Evolutionary conservation across 2,797 vertebrate species (phyloP).

Genomic region (Phalanger gymnotis): DNA sequence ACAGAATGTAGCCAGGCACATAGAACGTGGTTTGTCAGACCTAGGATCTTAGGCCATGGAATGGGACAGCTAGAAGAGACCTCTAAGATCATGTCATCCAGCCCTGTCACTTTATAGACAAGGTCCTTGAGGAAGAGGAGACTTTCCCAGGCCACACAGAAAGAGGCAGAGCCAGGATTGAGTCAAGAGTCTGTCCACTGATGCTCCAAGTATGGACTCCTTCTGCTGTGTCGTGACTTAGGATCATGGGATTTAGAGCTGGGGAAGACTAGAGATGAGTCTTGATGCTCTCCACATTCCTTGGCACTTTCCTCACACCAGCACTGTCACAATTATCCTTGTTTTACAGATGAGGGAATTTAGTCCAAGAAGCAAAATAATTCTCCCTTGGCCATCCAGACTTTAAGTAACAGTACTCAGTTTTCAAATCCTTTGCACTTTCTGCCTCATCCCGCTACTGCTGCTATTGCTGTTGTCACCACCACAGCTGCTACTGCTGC

Average conservation of each 20-base stretch:
- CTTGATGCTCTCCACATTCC: neutral
- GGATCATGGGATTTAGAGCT: neutral
- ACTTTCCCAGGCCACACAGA: neutral
- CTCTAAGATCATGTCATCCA: neutral
- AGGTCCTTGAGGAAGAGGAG: neutral
- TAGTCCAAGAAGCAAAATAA: neutral
- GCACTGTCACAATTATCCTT: neutral
- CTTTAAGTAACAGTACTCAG: neutral
- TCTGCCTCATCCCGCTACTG: neutral
- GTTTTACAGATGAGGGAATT: neutral
- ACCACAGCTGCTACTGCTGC: neutral
- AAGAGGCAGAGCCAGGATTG: neutral
- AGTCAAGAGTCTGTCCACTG: neutral
- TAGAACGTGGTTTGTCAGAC: neutral
- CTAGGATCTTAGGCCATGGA: neutral
- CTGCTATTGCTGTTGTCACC: neutral
- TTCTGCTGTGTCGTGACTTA: neutral
- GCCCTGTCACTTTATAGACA: neutral
- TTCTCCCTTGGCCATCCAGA: neutral
- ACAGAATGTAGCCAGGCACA: neutral
- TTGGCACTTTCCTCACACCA: neutral
- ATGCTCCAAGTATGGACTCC: neutral
- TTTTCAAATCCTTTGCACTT: neutral
- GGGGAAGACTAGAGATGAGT: neutral
- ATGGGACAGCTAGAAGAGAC: neutral